Evolutionary conservation across 2,113 vertebrate genomes (phyloP), one percentile per base, ranked within the genome.

Genomic region (Pleuronectes platessa): DNA sequence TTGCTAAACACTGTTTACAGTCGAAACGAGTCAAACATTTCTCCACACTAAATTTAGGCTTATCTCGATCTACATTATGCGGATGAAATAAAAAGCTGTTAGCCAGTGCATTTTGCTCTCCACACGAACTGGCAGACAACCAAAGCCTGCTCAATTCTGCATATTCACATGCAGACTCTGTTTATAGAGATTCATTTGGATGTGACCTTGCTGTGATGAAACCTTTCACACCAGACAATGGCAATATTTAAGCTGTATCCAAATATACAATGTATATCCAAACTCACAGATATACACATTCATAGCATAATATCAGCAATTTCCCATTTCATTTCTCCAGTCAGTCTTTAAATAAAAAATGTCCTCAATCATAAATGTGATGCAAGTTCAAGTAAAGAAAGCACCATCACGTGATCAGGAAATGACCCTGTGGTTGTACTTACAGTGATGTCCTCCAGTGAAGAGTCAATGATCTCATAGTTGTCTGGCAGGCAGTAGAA

Each of bases 401-500:
- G 35, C 54, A 42, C 5, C 12, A 40, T 10, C 6, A 74, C 12
- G 64, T 20, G 8, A 64, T 35, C 2, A 60, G 27, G 9, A 21
- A 5, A 20, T 13, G 17, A 37, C 13, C 60, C 2, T 13, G 20
- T 18, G 4, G 8, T 14, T 71, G 42, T 1, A 86, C 95, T 17
- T 65, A 98, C 97, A 3, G 98, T 99, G 86, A 99, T 98, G 72
- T 99, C 98, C 85, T 99, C 98, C 6, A 99, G 89, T 0, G 97
- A 98, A 15, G 98, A 99, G 84, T 99, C 98, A 0, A 99, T 98
- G 92, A 99, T 98, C 90, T 98, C 97, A 2, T 99, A 99, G 92
- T 99, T 99, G 92, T 99, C 98, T 0, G 98, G 98, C 67, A 99
- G 93, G 82, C 98, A 99, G 91, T 99, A 98, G 86, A 99, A 99